Evolutionary conservation across 2,888 invertebrate genomes (phyloP), one percentile per base, ranked within the genome.

Genomic region (Drosophila mulleri): DNA sequence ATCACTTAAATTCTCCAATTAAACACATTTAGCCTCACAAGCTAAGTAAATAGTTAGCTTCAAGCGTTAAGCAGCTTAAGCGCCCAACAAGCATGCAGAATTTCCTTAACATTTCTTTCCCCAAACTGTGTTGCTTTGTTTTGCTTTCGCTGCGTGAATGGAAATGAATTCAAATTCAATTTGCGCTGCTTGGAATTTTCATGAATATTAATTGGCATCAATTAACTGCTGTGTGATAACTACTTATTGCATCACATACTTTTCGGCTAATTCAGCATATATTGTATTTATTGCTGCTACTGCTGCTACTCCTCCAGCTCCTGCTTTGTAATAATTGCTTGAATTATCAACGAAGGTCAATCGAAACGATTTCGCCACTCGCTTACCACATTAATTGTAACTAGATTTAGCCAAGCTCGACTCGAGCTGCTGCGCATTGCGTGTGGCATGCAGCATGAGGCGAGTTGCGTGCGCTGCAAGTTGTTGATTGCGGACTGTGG

Each of bases 361-460:
- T 78, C 81, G 82, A 4, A 42, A 18, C 5, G 18, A 76, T 73
- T 73, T 74, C 29, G 8, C 29, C 29, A 7, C 1, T 9, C 32
- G 32, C 32, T 32, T 11, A 9, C 32, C 3, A 11, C 32, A 32
- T 32, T 79, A 79, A 84, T 84, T 84, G 80, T 60, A 70, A 79
- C 82, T 79, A 74, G 76, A 82, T 84, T 79, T 79, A 6, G 39
- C 7, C 20, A 41, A 45, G 23, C 2, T 29, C 8, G 29, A 29
- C 2, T 29, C 29, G 29, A 29, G 29, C 29, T 29, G 29, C 29
- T 29, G 29, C 29, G 29, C 8, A 29, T 29, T 29, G 29, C 29
- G 29, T 29, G 29, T 29, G 29, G 29, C 29, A 29, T 29, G 37
- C 37, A 37, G n/a, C 16, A 16, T 35, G 37, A 9, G 9, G 53